Evolutionary conservation across 1,140 invertebrate genomes (phyloP), one percentile per base, ranked within the genome.

Genomic region (Ectropis grisescens): DNA sequence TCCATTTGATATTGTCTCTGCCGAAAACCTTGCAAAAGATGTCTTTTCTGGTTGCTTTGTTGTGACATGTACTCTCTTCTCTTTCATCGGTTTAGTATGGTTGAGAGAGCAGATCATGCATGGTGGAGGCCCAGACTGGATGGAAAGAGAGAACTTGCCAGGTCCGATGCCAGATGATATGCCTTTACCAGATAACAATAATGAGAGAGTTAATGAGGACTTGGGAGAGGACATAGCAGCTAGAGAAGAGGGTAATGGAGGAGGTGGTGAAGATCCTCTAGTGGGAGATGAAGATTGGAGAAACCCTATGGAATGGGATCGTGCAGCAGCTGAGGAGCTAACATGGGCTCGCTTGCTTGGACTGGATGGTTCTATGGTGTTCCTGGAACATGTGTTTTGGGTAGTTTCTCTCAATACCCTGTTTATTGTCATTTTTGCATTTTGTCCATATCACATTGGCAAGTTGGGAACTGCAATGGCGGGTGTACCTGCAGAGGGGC

Each of bases 371-470:
- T 98, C 97, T 0, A 86, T 99, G 14, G 90, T 97, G 9, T 99
- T 99, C 64, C 82, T 99, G 13, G 98, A 99, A 82, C 97, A 99
- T 84, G 97, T 99, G 0, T 98, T 99, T 69, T 99, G 97, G 97
- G 96, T 98, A 5, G 94, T 98, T 4, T 97, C 96, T 0, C 82
- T 99, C 2, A 99, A 99, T 67, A 97, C 96, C 2, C 83, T 99
- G 11, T 99, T 98, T 71, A 98, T 99, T 41, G 88, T 98, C 37
- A 87, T 95, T 56, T 90, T 94, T 86, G 98, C 97, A 22, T 98
- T 97, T 61, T 95, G 91, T 58, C 16, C 16, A 19, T 19, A 19
- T 4, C 16, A 19, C 16, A 19, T 98, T 79, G 97, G 98, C 1
- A 89, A 93, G 46, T 88, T 93, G 42, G 89, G 93, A 10, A 86